These are phyloP conservation scores for Chrysotoxum bicinctum DNA, from an alignment of 2,888 invertebrate species.

Conservation along the genomic window DNA sequence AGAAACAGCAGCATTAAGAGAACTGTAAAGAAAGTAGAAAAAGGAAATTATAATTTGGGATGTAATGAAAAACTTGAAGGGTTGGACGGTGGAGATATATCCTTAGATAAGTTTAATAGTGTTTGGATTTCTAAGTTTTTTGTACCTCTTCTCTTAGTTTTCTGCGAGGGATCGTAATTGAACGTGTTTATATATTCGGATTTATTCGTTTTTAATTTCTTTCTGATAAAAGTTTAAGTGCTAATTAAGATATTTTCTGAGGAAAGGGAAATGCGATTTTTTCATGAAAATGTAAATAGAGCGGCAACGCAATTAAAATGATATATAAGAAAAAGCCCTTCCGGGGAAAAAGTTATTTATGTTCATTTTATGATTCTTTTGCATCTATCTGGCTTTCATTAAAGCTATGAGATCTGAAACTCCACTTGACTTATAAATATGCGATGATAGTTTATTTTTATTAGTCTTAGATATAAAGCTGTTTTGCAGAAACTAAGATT, in stretches of 20 bases:
- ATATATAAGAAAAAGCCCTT: not conserved
- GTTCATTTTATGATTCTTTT: not conserved
- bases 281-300: not conserved
- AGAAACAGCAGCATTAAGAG: slow-evolving; percentile 31
- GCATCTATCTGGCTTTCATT: no score
- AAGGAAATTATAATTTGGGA: slow-evolving; percentile 53
- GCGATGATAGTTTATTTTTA: no score
- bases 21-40: not conserved
- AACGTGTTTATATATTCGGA: slow-evolving; percentile 14
- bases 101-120: not conserved
- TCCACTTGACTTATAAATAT: no score
- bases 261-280: not conserved
- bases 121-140: slow-evolving; percentile 4
- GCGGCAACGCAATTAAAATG: not conserved
- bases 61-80: slow-evolving; percentile 44
- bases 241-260: slow-evolving; percentile 32
- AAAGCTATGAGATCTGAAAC: no score
- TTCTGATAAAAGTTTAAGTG: slow-evolving; percentile 48
- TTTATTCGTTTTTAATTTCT: slow-evolving; percentile 58
- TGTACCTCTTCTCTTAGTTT: slow-evolving; percentile 6
- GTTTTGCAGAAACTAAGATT: no score
- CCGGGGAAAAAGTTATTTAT: not conserved
- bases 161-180: not conserved
- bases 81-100: slow-evolving; percentile 2
- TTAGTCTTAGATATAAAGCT: no score